These are phyloP conservation scores for Nomia melanderi DNA, from an alignment of 1,140 invertebrate genomes.

Conservation along the genomic window DNA sequence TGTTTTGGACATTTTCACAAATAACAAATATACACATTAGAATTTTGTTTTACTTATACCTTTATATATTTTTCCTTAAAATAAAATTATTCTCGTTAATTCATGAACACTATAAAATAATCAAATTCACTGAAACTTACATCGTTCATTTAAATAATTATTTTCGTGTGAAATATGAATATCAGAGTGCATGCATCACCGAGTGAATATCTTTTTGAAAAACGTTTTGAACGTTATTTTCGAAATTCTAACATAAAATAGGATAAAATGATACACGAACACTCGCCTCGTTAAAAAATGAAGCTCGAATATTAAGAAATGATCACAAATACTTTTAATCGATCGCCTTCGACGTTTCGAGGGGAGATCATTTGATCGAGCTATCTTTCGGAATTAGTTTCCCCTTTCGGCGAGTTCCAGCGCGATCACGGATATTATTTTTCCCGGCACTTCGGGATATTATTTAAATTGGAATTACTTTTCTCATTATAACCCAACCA, in stretches of 20 bases:
- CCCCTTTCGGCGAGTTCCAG: constrained; percentile 44
- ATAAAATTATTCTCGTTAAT: too few species aligned
- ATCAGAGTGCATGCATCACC: not conserved
- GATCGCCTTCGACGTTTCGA: constrained; percentile 52
- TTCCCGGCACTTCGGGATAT: constrained; percentile 74
- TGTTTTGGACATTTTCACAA: too few species aligned
- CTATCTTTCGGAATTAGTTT: constrained; percentile 63
- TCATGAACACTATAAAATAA: too few species aligned
- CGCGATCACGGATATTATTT: constrained; percentile 75
- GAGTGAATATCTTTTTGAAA: too few species aligned
- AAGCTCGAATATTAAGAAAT: not conserved
- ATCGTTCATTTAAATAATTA: too few species aligned
- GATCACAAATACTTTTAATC: constrained; percentile 38
- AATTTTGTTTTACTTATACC: too few species aligned
- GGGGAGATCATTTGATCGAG: constrained; percentile 52
- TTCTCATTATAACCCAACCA: constrained; percentile 80
- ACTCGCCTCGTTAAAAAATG: not conserved
- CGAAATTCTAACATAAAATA: not conserved
- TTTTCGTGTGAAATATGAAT: not conserved
- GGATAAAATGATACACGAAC: not conserved
- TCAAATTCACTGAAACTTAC: too few species aligned
- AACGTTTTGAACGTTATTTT: not conserved
- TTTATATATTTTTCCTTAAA: too few species aligned
- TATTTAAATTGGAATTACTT: constrained; percentile 82
- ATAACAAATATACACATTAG: too few species aligned